Evolutionary conservation across 1,140 invertebrate species (phyloP).

Genomic region (Apis laboriosa): DNA sequence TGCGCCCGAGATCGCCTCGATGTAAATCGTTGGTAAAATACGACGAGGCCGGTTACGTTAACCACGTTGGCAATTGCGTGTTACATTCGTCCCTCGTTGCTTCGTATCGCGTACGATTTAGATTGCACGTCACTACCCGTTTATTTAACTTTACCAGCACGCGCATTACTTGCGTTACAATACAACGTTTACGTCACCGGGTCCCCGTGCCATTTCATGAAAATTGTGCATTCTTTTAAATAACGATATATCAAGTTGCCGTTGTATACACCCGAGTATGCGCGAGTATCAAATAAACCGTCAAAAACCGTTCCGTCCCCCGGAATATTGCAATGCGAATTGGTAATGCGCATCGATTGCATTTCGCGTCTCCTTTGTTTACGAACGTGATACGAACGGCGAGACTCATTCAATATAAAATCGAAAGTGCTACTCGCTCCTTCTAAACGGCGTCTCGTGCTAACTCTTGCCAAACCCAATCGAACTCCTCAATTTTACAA

Average conservation of each 20-base stretch:
- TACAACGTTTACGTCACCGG: constrained; percentile 40
- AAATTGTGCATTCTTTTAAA: constrained; percentile 21
- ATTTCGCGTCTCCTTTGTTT: background rate
- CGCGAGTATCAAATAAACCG: constrained; percentile 9
- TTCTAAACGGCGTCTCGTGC: background rate
- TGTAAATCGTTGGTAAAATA: constrained; percentile 26
- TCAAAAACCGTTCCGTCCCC: background rate
- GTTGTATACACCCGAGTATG: background rate
- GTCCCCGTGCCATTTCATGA: background rate
- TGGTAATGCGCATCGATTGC: background rate
- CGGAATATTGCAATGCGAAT: background rate
- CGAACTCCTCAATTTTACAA: background rate
- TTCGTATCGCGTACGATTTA: constrained; percentile 49
- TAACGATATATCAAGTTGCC: constrained; percentile 33
- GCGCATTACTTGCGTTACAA: constrained; percentile 40
- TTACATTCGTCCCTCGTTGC: constrained; percentile 38
- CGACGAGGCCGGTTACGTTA: constrained; percentile 21
- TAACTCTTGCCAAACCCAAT: too few relatives aligned
- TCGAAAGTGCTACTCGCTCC: background rate
- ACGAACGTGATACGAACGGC: background rate
- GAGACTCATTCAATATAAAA: background rate
- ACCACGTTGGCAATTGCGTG: constrained; percentile 41
- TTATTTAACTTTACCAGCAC: constrained; percentile 46
- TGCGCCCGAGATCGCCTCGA: background rate
- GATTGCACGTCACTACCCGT: constrained; percentile 41